Evolutionary conservation across 2,797 vertebrate species (phyloP), one percentile per base, ranked within the genome.

Genomic region (Pangasius larnaudii): DNA sequence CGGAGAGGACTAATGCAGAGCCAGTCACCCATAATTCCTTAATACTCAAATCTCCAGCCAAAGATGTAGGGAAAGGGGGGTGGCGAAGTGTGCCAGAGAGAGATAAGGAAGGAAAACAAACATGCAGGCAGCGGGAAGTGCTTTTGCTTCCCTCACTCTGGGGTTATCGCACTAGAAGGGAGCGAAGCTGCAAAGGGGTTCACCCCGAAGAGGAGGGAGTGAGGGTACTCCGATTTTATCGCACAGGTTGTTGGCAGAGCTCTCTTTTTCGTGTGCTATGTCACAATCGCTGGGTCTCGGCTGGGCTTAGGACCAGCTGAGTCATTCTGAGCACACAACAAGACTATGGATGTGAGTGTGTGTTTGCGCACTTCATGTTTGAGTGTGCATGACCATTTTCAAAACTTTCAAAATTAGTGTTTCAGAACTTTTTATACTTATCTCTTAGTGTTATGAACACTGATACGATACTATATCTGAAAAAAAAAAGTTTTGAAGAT

Each of bases 11-110:
- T 94, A 95, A 95, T 95, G 95, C 92, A 94, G 92, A 92, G 91
- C 92, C 93, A 96, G 92, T 95, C 94, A 94, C 94, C 95, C 95
- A 94, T 93, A 95, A 95, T 94, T 92, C 92, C 93, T 93, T 94
- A 95, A 95, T 94, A 93, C 91, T 93, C 93, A 94, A 94, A 94
- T 93, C 92, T 94, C 91, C 90, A 91, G 82, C 90, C 93, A 94
- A 94, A 94, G 91, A 93, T 36, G 72, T 84, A 63, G 85, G 85
- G 61, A 49, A 30, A 42, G 61, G 51, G 22, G 77, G 39, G 84
- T 85, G 10, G 61, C 14, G 27, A 65, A 83, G 85, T 85, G 79
- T 19, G 65, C 81, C 79, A 85, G 85, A 33, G 33, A 19, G 63
- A 90, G 90, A 92, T 93, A 92, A 91, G 89, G n/a, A 90, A 88